Evolutionary conservation across 2,113 vertebrate species (phyloP).

Genomic region (Rhea americana): DNA sequence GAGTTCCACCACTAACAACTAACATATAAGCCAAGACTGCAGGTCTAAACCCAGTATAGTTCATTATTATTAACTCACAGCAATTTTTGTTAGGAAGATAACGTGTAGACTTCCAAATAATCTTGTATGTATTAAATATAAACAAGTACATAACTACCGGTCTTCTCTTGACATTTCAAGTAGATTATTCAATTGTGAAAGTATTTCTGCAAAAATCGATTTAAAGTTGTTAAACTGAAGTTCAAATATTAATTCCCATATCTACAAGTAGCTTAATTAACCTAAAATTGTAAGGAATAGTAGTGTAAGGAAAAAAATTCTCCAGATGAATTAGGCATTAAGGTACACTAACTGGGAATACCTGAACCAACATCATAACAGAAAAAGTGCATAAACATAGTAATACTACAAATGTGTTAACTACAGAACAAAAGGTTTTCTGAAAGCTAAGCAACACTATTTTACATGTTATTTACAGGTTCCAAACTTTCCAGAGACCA

Average conservation of each 20-base stretch:
- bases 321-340: slow-evolving; percentile 61
- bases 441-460: slow-evolving; percentile 63
- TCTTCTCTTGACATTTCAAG: slow-evolving; percentile 54
- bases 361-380: slow-evolving; percentile 74
- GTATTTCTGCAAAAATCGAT: slow-evolving; percentile 49
- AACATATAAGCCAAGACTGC: slow-evolving; percentile 63
- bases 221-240: slow-evolving; percentile 59
- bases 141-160: slow-evolving; percentile 51
- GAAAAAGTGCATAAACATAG: slow-evolving; percentile 83
- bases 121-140: slow-evolving; percentile 62
- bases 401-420: slow-evolving; percentile 80
- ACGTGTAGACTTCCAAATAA: slow-evolving; percentile 59
- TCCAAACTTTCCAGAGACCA: slow-evolving; percentile 63
- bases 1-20: slow-evolving; percentile 64
- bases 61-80: slow-evolving; percentile 68
- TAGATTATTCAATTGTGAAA: slow-evolving; percentile 57
- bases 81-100: slow-evolving; percentile 68
- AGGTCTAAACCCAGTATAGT: slow-evolving; percentile 57
- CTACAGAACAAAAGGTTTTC: slow-evolving; percentile 68
- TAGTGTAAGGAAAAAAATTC: slow-evolving; percentile 69
- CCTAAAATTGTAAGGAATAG: slow-evolving; percentile 68
- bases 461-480: slow-evolving; percentile 76
- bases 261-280: slow-evolving; percentile 78
- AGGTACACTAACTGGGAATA: slow-evolving; percentile 62
- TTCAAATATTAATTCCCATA: slow-evolving; percentile 64